Evolutionary conservation across 2,888 invertebrate genomes (phyloP).

Genomic region (Seira musarum): DNA sequence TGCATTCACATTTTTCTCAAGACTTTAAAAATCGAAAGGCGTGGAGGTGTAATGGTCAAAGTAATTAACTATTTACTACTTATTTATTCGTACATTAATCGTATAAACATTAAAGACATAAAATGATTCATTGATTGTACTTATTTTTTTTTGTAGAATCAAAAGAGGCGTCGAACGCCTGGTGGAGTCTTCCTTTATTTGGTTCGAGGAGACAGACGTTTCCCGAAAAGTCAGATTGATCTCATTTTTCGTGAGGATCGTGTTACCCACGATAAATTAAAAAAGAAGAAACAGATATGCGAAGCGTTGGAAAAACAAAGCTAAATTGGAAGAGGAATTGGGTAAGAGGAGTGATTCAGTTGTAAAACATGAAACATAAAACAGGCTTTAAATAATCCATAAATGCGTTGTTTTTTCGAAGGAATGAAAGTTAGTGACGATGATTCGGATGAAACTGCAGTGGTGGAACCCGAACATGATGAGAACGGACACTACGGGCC

Average conservation of each 20-base stretch:
- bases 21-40: constrained; percentile 72
- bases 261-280: constrained; percentile 18
- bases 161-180: constrained; percentile 72
- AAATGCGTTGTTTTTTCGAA: no score
- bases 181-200: constrained; percentile 73
- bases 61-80: constrained; percentile 68
- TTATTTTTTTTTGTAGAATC: constrained; percentile 72
- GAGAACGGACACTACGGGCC: constrained; percentile 44
- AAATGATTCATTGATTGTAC: not conserved
- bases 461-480: constrained; percentile 19
- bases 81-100: no score
- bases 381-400: no score
- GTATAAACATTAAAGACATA: no score
- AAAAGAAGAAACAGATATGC: constrained; percentile 40
- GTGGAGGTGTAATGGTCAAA: constrained; percentile 72
- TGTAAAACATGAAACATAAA: not conserved
- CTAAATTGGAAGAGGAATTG: constrained; percentile 31
- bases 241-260: constrained; percentile 64
- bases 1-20: constrained; percentile 71
- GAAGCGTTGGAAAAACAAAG: constrained; percentile 38
- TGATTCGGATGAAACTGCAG: constrained; percentile 19
- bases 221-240: constrained; percentile 59
- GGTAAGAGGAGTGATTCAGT: no score
- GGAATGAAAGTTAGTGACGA: constrained; percentile 12
- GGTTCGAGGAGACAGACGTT: constrained; percentile 70